Conservation (phyloP, 2,797 vertebrate species). For the Chiloscyllium punctatum region DNA sequence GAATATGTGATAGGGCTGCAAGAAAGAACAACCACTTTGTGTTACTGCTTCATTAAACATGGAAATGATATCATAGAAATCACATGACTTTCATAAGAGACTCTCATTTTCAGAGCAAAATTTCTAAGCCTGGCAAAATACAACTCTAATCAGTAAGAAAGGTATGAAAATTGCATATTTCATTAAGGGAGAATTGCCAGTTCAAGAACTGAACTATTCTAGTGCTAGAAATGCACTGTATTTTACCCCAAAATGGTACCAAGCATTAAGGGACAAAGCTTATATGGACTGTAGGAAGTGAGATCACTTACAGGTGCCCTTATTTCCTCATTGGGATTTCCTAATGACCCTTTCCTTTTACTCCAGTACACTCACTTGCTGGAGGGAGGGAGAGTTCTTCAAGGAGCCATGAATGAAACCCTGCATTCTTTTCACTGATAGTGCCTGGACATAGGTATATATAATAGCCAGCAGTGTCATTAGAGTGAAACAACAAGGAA, state of each 20-base stretch:
- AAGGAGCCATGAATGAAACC: not conserved
- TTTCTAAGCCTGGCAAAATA: not conserved
- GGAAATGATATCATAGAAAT: not conserved
- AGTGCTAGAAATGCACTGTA: not conserved
- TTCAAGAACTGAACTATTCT: not conserved
- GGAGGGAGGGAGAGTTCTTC: not conserved
- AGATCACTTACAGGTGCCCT: not conserved
- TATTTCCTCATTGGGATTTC: not conserved
- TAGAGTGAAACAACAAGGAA: too few species aligned
- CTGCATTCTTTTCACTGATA: not conserved
- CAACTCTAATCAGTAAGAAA: not conserved
- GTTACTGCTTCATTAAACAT: not conserved
- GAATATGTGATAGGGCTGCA: conserved; percentile 82
- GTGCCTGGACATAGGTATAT: too few species aligned
- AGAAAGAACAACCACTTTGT: conserved; percentile 40
- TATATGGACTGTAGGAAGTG: not conserved
- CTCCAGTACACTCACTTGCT: not conserved
- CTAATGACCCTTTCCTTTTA: not conserved
- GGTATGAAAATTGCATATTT: not conserved
- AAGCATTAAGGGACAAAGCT: not conserved
- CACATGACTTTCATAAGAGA: too few species aligned
- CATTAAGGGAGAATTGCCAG: not conserved
- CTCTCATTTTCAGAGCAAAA: not conserved
- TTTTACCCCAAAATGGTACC: not conserved
- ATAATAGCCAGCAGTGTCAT: not conserved